These are phyloP conservation scores for Eilema depressum DNA, from an alignment of 2,888 invertebrate genomes.

Conservation along the genomic window DNA sequence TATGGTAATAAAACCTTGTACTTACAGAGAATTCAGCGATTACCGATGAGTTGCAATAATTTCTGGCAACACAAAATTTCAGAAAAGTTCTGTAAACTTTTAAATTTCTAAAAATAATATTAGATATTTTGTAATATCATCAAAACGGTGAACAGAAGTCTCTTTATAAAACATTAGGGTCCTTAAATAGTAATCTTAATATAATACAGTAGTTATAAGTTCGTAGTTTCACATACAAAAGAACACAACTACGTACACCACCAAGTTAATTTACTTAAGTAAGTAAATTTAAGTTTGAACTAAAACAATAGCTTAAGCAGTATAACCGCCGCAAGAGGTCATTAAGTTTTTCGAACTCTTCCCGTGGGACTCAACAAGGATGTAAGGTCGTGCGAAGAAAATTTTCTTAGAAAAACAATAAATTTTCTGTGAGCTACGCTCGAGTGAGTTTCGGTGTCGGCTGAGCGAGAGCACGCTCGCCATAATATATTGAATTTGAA, in stretches of 20 bases:
- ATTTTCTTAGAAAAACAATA: slow-evolving; percentile 87
- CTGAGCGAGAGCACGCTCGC: slow-evolving; percentile 85
- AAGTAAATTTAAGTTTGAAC: slow-evolving; percentile 47
- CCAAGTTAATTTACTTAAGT: slow-evolving; percentile 34
- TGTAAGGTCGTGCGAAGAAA: slow-evolving; percentile 77
- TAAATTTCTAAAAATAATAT: too few species aligned
- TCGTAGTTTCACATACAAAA: slow-evolving; percentile 21
- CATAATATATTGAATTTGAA: slow-evolving; percentile 87
- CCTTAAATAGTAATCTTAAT: background rate
- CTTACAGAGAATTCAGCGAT: background rate
- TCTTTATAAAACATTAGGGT: too few species aligned
- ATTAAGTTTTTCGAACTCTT: slow-evolving; percentile 76
- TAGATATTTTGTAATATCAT: too few species aligned
- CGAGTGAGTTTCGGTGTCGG: slow-evolving; percentile 86
- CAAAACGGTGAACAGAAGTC: too few species aligned
- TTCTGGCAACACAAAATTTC: background rate
- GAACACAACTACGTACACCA: slow-evolving; percentile 20
- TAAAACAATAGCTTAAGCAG: slow-evolving; percentile 61
- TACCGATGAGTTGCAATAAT: background rate
- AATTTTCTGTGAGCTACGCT: slow-evolving; percentile 85
- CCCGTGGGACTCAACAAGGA: slow-evolving; percentile 69
- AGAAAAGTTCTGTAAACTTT: too few species aligned
- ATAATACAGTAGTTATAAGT: slow-evolving; percentile 13
- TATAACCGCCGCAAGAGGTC: slow-evolving; percentile 65
- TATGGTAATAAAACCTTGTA: background rate